Conservation (phyloP, 2,888 invertebrate species). For the Meteorus colon region DNA sequence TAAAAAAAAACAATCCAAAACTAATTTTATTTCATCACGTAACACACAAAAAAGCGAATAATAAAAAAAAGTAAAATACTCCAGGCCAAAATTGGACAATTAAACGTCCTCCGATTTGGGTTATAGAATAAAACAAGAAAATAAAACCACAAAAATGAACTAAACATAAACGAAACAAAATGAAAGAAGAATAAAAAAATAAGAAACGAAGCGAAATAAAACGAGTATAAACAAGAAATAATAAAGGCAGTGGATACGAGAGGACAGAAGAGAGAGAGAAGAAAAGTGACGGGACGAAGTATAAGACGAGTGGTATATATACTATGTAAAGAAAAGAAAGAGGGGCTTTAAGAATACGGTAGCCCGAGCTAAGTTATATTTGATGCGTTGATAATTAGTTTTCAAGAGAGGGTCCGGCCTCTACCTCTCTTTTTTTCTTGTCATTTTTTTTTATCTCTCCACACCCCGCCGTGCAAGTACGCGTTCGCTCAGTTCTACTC, state of each 20-base stretch:
- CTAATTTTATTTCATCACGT: conserved; percentile 16
- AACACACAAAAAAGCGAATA: conserved; percentile 7
- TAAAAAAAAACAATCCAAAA: not conserved
- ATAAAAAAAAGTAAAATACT: conserved; percentile 57
- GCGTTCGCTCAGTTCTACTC: conserved; percentile 1
- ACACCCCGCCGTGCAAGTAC: conserved; percentile 1
- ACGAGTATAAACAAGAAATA: conserved; percentile 57
- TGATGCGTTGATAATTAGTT: conserved; percentile 72
- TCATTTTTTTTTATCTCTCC: conserved; percentile 38
- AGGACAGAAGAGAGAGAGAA: conserved; percentile 39
- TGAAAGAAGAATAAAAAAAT: conserved; percentile 46
- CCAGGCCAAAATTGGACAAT: conserved; percentile 64
- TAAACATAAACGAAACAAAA: conserved; percentile 42
- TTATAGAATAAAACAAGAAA: conserved; percentile 50
- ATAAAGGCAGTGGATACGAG: conserved; percentile 52
- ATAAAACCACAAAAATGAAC: conserved; percentile 35
- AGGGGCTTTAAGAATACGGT: conserved; percentile 65
- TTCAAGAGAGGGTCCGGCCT: conserved; percentile 57
- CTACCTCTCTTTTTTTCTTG: conserved; percentile 44
- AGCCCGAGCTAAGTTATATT: conserved; percentile 69
- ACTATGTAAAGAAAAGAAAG: conserved; percentile 50
- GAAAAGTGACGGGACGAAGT: conserved; percentile 53
- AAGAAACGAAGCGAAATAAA: conserved; percentile 45
- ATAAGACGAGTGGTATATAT: conserved; percentile 5
- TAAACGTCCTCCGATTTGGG: conserved; percentile 58